Evolutionary conservation across 1,140 invertebrate genomes (phyloP).

Genomic region (Leguminivora glycinivorella): DNA sequence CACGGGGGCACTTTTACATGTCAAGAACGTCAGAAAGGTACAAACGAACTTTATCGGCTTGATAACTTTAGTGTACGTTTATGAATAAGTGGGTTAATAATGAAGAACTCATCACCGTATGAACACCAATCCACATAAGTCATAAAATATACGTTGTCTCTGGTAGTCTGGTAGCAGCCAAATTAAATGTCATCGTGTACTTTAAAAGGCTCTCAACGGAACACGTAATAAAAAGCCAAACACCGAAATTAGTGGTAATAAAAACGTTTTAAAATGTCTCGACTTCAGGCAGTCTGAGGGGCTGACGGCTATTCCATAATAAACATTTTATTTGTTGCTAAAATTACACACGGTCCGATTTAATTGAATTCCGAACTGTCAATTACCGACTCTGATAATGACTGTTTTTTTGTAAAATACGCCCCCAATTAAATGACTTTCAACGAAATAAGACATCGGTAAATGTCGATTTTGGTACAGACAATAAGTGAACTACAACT

Average conservation of each 20-base stretch:
- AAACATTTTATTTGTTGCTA: slow-evolving; percentile 13
- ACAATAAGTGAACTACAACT: no score
- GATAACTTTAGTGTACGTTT: no score
- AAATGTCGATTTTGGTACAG: not conserved
- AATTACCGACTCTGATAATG: slow-evolving; percentile 8
- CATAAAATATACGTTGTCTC: not conserved
- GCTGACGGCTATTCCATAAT: not conserved
- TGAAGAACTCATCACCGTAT: no score
- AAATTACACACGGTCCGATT: slow-evolving; percentile 5
- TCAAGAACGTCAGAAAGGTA: no score
- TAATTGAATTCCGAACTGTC: slow-evolving; percentile 11
- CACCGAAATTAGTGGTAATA: slow-evolving; percentile 27
- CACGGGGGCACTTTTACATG: no score
- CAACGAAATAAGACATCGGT: slow-evolving; percentile 11
- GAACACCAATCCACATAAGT: not conserved
- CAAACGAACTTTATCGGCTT: no score
- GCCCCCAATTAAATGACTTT: slow-evolving; percentile 1
- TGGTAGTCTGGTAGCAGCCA: not conserved
- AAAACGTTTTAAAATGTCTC: slow-evolving; percentile 14
- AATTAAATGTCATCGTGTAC: slow-evolving; percentile 21
- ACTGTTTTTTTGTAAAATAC: slow-evolving; percentile 6
- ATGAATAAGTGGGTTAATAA: no score
- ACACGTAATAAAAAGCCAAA: slow-evolving; percentile 21
- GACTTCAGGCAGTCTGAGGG: slow-evolving; percentile 1
- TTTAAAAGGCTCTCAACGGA: slow-evolving; percentile 25